Conservation (phyloP, 2,113 vertebrate genomes). For the Macquaria ambigua region DNA sequence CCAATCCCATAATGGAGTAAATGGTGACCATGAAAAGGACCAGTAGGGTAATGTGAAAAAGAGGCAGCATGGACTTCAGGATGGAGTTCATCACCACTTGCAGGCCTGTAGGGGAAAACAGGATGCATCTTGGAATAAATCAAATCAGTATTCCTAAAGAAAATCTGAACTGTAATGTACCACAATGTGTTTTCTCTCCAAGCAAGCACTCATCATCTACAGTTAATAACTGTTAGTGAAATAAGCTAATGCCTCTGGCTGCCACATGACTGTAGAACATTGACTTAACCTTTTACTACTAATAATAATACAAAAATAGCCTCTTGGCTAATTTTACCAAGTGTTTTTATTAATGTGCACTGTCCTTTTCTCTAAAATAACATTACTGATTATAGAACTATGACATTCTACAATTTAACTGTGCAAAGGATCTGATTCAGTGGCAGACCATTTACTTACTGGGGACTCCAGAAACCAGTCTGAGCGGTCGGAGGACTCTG, state of each 20-base stretch:
- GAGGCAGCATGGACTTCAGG: constrained; percentile 92
- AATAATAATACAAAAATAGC: neutral
- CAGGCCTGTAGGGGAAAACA: constrained; percentile 83
- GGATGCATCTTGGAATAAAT: neutral
- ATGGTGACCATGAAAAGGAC: constrained; percentile 97
- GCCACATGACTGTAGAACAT: neutral
- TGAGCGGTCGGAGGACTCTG: constrained; percentile 92
- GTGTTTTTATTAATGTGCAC: no score
- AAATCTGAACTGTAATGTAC: neutral
- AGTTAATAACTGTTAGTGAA: neutral
- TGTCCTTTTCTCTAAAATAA: neutral
- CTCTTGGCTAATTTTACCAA: no score
- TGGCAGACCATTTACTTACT: constrained; percentile 90
- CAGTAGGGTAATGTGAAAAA: constrained; percentile 92
- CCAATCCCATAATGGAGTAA: constrained; percentile 93
- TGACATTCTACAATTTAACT: neutral
- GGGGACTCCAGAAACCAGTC: constrained; percentile 96
- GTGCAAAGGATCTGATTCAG: neutral
- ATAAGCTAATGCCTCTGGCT: neutral
- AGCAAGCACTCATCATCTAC: neutral
- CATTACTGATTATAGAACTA: neutral
- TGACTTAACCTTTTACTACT: neutral
- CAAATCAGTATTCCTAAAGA: neutral
- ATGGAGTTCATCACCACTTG: constrained; percentile 97
- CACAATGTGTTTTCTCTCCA: neutral